Conservation (phyloP, 2,888 invertebrate genomes). For the Strigamia crassipes region DNA sequence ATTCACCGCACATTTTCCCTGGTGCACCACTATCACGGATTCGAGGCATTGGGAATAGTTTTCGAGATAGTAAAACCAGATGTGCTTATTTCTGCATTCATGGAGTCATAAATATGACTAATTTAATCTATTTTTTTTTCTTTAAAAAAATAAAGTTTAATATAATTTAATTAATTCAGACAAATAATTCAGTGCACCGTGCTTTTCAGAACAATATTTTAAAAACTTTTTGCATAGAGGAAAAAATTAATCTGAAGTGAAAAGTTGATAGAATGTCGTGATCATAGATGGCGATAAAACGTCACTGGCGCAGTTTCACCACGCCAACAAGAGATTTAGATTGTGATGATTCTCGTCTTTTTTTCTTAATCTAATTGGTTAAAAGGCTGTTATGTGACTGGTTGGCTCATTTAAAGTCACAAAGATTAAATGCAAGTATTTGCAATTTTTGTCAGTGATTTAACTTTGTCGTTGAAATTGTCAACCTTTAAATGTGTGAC, state of each 20-base stretch:
- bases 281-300: neutral
- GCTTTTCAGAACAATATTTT: neutral
- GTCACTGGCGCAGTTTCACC: neutral
- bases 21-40: conserved; percentile 35
- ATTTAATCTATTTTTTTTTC: conserved; percentile 20
- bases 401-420: neutral
- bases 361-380: neutral
- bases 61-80: conserved; percentile 34
- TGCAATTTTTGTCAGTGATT: neutral
- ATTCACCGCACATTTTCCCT: conserved; percentile 15
- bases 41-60: conserved; percentile 25
- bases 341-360: neutral
- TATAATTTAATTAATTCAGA: no score
- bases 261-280: conserved; percentile 6
- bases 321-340: conserved; percentile 1
- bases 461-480: neutral
- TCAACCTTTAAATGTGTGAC: neutral
- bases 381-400: neutral
- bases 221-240: neutral
- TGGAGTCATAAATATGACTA: conserved; percentile 13
- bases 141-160: neutral
- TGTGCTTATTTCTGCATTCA: conserved; percentile 35
- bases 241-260: neutral
- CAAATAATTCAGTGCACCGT: neutral
- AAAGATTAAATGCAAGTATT: neutral